Evolutionary conservation across 1,140 invertebrate genomes (phyloP).

Genomic region (Zelostemma sp.): DNA sequence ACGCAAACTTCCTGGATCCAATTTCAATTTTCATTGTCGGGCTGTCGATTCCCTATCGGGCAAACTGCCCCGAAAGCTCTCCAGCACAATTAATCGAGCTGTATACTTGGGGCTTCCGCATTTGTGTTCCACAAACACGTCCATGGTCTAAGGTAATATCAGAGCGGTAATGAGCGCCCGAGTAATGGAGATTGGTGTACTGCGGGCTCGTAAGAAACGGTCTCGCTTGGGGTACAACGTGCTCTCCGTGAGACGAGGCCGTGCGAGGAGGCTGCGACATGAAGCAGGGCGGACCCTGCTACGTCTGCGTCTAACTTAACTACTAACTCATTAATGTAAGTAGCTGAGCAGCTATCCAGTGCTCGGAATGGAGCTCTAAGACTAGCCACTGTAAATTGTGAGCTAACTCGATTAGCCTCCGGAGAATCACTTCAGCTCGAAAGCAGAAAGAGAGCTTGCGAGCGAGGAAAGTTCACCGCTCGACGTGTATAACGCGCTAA

Average conservation of each 20-base stretch:
- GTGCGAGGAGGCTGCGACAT: slow-evolving; percentile 3
- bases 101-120: too few species aligned
- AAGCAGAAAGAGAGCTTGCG: slow-evolving; percentile 3
- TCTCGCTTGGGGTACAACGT: background rate
- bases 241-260: background rate
- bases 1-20: too few species aligned
- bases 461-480: background rate
- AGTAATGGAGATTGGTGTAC: slow-evolving; percentile 58
- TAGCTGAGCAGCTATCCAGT: slow-evolving; percentile 40
- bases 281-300: background rate
- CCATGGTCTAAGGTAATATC: slow-evolving; percentile 6
- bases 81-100: too few species aligned
- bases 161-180: slow-evolving; percentile 49
- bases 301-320: slow-evolving; percentile 25
- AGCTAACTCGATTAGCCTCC: slow-evolving; percentile 49
- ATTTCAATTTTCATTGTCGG: too few species aligned
- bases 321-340: slow-evolving; percentile 60
- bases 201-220: slow-evolving; percentile 11
- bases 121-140: too few species aligned
- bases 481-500: background rate
- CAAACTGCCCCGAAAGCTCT: too few species aligned
- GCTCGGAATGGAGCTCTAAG: slow-evolving; percentile 2
- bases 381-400: slow-evolving; percentile 42
- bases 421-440: slow-evolving; percentile 20
- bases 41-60: too few species aligned